A percentile compares a stretch with the other conserved stretches of the same genome.
Evolutionary conservation across 2,113 vertebrate genomes (phyloP).

Genomic region (Oryctolagus cuniculus): DNA sequence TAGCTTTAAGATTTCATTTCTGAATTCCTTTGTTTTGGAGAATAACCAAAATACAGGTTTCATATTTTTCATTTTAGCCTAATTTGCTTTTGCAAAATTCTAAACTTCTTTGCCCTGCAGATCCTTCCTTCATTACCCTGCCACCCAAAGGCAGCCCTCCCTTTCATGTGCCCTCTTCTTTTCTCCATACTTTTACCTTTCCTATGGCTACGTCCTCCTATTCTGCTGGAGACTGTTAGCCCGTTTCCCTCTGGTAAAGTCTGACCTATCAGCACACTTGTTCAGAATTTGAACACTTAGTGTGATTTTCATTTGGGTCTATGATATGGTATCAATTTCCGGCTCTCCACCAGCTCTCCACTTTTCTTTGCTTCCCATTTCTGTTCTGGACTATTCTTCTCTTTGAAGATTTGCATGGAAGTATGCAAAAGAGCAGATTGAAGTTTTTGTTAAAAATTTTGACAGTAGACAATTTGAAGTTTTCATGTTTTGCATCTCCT

Average conservation of each 20-base stretch:
- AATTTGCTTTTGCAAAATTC: not conserved
- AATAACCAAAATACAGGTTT: not conserved
- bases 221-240: not conserved
- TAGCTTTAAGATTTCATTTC: not conserved
- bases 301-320: not conserved
- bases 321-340: not conserved
- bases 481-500: not conserved
- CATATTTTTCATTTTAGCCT: not conserved
- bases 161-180: not conserved
- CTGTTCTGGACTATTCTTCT: not conserved
- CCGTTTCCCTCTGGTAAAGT: not conserved
- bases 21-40: not conserved
- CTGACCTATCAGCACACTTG: not conserved
- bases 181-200: not conserved
- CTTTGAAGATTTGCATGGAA: not conserved
- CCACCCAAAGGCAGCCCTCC: not conserved
- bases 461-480: not conserved
- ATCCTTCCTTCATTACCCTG: not conserved
- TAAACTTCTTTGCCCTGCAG: not conserved
- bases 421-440: not conserved
- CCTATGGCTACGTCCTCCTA: too few species aligned
- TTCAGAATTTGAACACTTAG: not conserved
- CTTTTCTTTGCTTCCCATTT: not conserved
- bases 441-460: not conserved
- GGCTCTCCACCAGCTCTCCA: not conserved